A percentile compares a stretch with the other conserved stretches of the same genome.
Evolutionary conservation across 2,797 vertebrate genomes (phyloP).

Genomic region (Chromobotia macracanthus): DNA sequence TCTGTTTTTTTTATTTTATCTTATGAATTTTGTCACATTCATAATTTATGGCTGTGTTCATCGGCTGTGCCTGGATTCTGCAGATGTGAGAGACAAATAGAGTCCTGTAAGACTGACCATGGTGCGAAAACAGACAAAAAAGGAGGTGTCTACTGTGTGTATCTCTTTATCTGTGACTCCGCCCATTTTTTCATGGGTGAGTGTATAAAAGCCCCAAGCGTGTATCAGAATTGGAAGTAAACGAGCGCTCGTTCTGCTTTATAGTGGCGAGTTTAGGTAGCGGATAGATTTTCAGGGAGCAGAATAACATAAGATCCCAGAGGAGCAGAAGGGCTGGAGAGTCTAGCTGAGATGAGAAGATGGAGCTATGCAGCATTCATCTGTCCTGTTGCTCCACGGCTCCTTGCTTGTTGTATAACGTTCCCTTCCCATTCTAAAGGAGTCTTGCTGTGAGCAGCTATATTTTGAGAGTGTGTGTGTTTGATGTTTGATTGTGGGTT

Average conservation of each 20-base stretch:
- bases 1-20: conserved; percentile 9
- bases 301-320: conserved; percentile 21
- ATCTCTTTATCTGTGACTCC: conserved; percentile 11
- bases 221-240: conserved; percentile 32
- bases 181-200: conserved; percentile 9
- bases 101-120: conserved; percentile 34
- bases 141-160: not conserved
- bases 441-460: conserved; percentile 16
- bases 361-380: not conserved
- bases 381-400: conserved; percentile 2
- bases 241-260: conserved; percentile 13
- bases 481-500: conserved; percentile 39
- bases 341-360: conserved; percentile 18
- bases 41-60: conserved; percentile 43
- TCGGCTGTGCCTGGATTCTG: conserved; percentile 29
- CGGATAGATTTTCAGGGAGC: conserved; percentile 27
- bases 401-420: conserved; percentile 42
- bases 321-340: conserved; percentile 23
- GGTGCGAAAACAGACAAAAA: conserved; percentile 35
- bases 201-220: conserved; percentile 24
- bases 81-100: conserved; percentile 36
- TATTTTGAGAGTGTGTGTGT: conserved; percentile 18
- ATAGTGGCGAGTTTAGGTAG: conserved; percentile 35
- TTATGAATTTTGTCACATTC: conserved; percentile 49
- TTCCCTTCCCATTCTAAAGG: conserved; percentile 19